Percentiles rank a stretch among this genome's conserved stretches.
Conservation (phyloP, 2,797 vertebrate species). For the Falco concolor region DNA sequence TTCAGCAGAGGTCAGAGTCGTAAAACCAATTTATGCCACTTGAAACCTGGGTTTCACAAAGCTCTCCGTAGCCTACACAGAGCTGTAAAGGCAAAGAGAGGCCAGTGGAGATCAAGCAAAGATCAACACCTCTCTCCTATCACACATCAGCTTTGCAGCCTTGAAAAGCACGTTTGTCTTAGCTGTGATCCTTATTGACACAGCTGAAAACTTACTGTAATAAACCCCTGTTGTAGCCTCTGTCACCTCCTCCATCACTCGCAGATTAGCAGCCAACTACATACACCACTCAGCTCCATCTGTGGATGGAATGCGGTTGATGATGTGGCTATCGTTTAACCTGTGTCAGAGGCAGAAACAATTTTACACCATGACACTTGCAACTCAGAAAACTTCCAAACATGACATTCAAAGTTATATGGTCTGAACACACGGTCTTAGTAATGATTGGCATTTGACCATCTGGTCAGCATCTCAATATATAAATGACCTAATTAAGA, state of each 20-base stretch:
- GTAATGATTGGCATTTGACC: background rate
- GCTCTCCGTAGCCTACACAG: background rate
- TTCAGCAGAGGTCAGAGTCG: background rate
- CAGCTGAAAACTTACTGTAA: background rate
- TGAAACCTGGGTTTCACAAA: background rate
- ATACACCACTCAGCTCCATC: background rate
- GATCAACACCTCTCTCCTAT: background rate
- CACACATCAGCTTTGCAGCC: background rate
- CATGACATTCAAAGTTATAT: background rate
- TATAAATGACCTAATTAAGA: background rate
- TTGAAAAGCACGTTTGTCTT: background rate
- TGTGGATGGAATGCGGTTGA: background rate
- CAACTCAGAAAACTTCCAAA: background rate
- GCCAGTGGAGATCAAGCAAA: background rate
- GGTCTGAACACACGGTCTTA: background rate
- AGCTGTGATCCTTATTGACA: background rate
- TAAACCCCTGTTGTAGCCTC: background rate
- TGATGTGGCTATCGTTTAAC: background rate
- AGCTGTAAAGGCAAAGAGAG: background rate
- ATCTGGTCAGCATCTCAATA: background rate
- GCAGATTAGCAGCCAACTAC: background rate
- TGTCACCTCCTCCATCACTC: background rate
- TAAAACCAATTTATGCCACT: rapidly evolving
- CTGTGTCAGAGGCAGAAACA: background rate
- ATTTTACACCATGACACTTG: background rate